Percentiles rank a stretch among this genome's conserved stretches.
Conservation (phyloP, 2,113 vertebrate genomes). For the Cololabis saira region DNA sequence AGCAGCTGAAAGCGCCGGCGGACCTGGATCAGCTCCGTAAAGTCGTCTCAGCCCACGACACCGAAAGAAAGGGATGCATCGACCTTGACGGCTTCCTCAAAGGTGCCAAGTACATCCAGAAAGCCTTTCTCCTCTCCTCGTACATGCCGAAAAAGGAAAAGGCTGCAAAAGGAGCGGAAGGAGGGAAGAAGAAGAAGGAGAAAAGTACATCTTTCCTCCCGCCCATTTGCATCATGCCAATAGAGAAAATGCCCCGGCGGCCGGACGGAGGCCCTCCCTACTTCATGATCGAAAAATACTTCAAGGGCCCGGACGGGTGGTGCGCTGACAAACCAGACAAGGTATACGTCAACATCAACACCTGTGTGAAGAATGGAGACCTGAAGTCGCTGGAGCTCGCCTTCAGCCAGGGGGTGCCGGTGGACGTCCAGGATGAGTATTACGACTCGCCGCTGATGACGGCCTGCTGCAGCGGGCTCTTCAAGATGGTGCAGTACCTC, state of each 20-base stretch:
- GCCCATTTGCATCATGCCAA: conserved; percentile 85
- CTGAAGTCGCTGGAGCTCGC: conserved; percentile 88
- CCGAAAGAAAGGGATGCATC: conserved; percentile 64
- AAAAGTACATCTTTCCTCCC: conserved; percentile 82
- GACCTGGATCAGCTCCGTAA: conserved; percentile 58
- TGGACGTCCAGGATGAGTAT: conserved; percentile 87
- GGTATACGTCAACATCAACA: conserved; percentile 83
- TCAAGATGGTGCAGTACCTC: conserved; percentile 85
- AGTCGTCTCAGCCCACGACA: conserved; percentile 80
- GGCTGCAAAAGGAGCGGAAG: conserved; percentile 74
- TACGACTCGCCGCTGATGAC: conserved; percentile 94
- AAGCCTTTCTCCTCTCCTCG: conserved; percentile 82
- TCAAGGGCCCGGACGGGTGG: conserved; percentile 83
- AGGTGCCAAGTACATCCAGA: conserved; percentile 88
- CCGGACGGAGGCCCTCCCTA: conserved; percentile 84
- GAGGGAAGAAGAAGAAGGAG: conserved; percentile 74
- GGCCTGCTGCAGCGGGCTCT: conserved; percentile 87
- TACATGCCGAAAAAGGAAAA: conserved; percentile 84
- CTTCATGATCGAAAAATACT: conserved; percentile 87
- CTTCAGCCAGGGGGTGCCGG: conserved; percentile 84
- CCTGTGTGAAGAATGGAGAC: conserved; percentile 85
- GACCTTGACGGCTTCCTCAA: conserved; percentile 87
- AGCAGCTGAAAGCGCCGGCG: conserved; percentile 74
- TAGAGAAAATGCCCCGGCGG: conserved; percentile 47
- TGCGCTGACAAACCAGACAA: conserved; percentile 85